Conservation (phyloP, 2,113 vertebrate species). For the Gambusia holbrooki region DNA sequence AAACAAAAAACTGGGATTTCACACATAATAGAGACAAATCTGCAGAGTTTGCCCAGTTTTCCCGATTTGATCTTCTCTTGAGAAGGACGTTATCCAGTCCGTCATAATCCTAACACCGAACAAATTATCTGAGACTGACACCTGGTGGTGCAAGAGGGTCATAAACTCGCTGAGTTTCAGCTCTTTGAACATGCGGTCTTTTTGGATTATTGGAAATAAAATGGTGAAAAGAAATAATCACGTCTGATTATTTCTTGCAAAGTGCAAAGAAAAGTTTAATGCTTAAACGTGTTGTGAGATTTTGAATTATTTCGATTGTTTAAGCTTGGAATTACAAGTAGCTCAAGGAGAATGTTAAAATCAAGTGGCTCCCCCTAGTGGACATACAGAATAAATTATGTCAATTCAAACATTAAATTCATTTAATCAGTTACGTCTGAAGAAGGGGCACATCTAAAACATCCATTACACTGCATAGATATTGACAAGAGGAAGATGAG, state of each 20-base stretch:
- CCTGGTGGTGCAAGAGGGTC: slow-evolving; percentile 58
- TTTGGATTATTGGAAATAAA: too few relatives aligned
- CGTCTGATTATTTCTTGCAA: background rate
- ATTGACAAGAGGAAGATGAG: too few relatives aligned
- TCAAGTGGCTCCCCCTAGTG: too few relatives aligned
- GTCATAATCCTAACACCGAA: background rate
- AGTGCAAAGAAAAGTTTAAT: background rate
- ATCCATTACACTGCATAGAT: too few relatives aligned
- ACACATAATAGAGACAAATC: background rate
- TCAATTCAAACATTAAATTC: too few relatives aligned
- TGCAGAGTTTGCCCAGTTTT: background rate
- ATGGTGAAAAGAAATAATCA: background rate
- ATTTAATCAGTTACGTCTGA: too few relatives aligned
- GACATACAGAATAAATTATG: too few relatives aligned
- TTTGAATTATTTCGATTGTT: background rate
- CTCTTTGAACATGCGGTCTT: background rate
- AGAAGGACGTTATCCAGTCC: background rate
- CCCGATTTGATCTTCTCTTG: background rate
- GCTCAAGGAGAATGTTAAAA: too few relatives aligned
- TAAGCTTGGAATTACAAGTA: background rate
- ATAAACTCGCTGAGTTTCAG: background rate
- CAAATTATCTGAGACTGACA: slow-evolving; percentile 67
- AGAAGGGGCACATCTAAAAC: too few relatives aligned
- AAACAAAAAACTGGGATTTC: background rate
- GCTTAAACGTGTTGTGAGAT: too few relatives aligned